Base-by-base conservation (phyloP, 2,797 vertebrate species). In the Sebastiscus tertius region DNA sequence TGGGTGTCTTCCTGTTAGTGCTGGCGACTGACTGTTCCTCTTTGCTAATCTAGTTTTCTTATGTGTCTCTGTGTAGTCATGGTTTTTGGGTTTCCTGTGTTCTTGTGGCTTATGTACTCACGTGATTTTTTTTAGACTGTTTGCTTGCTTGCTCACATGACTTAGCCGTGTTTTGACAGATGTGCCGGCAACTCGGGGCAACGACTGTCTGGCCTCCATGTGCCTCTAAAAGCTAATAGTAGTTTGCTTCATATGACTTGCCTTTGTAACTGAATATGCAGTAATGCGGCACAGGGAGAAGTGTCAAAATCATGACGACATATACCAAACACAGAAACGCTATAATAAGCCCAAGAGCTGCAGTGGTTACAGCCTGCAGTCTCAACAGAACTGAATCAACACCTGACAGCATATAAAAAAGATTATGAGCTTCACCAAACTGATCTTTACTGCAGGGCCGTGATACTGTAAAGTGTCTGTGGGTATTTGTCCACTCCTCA, bases 1-100 rank as follows among this genome's bases (percentile, higher is more conserved):
- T 13, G 2, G 10, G 26, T 11, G 13, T 73, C 33, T 29, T 52
- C 3, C 7, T 31, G 54, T 80, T 16, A 24, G 8, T 20, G 56
- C 5, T 61, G 18, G 33, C 5, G 9, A 13, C 7, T 27, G 39
- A 63, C 27, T 62, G n/a, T 61, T 90, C 72, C 76, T 58, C 31
- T 76, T 72, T 69, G 22, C 29, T 79, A 34, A 64, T 65, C 63
- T 31, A 7, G 33, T 54, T 73, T 82, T 79, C 81, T 72, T 29
- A 20, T 27, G 39, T 42, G 68, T 26, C 36, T 82, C 66, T 72
- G 69, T 68, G 59, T 16, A 24, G 72, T 83, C 78, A 86, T 56
- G 69, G 31, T 59, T 77, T 72, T 77, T 36, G 62, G 39, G 71
- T 84, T 90, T 77, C 56, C 71, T 52, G 80, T 68, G 61, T 80